Percentiles rank a stretch among this genome's conserved stretches.
phyloP scores from a whole-genome alignment of 2,888 invertebrate species.

The Prosopocoilus inquinatus region DNA sequence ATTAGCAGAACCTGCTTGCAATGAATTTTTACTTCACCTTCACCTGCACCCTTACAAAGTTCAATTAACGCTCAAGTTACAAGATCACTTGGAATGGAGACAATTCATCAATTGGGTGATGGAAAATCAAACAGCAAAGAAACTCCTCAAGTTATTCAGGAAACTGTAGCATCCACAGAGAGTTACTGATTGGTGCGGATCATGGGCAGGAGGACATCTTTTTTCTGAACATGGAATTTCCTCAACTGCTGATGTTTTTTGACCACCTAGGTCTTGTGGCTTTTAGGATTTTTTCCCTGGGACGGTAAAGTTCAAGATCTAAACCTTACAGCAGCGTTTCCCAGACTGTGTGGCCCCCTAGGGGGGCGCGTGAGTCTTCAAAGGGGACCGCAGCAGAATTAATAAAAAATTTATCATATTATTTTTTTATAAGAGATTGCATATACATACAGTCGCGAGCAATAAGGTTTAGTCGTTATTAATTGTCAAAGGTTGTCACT shows the following conservation, averaged over 20 bases:
- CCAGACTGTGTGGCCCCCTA: not conserved
- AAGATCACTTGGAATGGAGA: not conserved
- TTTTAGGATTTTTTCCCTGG: not conserved
- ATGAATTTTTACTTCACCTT: not conserved
- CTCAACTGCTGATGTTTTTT: not conserved
- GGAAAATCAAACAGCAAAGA: not conserved
- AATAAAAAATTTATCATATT: no score
- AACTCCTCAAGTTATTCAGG: not conserved
- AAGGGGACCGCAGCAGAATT: no score
- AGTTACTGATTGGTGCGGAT: not conserved
- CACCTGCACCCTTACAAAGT: not conserved
- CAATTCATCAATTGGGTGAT: conserved; percentile 1
- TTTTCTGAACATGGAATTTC: not conserved
- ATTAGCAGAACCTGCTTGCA: conserved; percentile 1
- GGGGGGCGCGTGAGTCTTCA: no score
- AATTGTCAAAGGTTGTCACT: no score
- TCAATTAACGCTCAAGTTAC: conserved; percentile 4
- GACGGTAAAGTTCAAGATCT: not conserved
- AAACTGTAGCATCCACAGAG: not conserved
- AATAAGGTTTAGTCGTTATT: no score
- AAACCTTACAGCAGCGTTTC: not conserved
- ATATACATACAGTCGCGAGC: no score
- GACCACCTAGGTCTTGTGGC: not conserved
- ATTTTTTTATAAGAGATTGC: no score
- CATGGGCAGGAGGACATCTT: not conserved